These are phyloP conservation scores for Mobula hypostoma DNA, from an alignment of 2,113 vertebrate genomes.

Conservation along the genomic window DNA sequence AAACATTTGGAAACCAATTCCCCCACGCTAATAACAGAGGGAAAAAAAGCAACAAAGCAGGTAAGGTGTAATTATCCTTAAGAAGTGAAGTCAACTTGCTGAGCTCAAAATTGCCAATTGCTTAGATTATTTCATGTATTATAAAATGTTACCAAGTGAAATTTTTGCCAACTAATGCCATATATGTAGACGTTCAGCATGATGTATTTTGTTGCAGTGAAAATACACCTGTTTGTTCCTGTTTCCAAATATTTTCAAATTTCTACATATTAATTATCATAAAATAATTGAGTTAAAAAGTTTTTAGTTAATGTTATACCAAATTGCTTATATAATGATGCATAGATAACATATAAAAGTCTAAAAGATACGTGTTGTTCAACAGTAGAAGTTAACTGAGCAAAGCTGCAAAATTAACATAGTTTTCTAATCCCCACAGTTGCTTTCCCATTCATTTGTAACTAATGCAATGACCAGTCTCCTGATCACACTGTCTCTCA, in stretches of 20 bases:
- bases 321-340: background rate
- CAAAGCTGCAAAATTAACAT: background rate
- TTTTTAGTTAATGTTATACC: background rate
- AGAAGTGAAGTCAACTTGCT: background rate
- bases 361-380: background rate
- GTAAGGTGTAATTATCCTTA: background rate
- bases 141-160: background rate
- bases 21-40: background rate
- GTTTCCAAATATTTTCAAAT: background rate
- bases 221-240: background rate
- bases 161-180: background rate
- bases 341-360: background rate
- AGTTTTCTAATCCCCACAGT: background rate
- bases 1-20: background rate
- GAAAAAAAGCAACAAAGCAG: background rate
- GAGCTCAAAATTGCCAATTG: background rate
- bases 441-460: background rate
- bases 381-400: background rate
- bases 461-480: background rate
- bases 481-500: constrained; percentile 4
- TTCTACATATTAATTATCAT: background rate
- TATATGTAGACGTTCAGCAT: background rate
- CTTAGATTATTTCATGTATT: background rate
- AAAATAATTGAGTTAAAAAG: background rate
- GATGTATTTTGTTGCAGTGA: background rate